These are phyloP conservation scores for Dolomedes plantarius DNA, from an alignment of 2,888 invertebrate species.

Conservation along the genomic window DNA sequence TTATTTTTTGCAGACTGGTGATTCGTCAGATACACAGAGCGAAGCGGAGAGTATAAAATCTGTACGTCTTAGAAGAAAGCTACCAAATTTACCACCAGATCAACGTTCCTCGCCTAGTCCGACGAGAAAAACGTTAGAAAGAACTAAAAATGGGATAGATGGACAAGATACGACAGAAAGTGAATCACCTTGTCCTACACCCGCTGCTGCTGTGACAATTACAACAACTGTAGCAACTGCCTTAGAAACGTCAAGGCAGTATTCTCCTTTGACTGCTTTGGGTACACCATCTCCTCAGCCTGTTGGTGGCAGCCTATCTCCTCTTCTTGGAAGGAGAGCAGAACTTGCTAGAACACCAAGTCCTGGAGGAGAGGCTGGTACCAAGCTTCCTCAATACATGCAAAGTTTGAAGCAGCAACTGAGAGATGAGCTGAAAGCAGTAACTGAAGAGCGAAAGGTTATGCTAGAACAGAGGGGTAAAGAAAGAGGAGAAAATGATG, in stretches of 20 bases:
- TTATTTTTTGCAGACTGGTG: conserved; percentile 41
- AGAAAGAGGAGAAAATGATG: conserved; percentile 28
- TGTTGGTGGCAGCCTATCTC: not conserved
- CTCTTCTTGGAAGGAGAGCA: conserved; percentile 19
- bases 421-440: conserved; percentile 74
- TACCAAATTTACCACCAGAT: conserved; percentile 78
- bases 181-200: not conserved
- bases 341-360: conserved; percentile 37
- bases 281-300: conserved; percentile 34
- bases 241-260: conserved; percentile 32
- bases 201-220: conserved; percentile 10
- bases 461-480: conserved; percentile 54
- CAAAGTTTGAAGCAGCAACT: conserved; percentile 75
- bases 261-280: not conserved
- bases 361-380: conserved; percentile 45
- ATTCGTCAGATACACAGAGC: conserved; percentile 79
- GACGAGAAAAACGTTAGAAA: conserved; percentile 35
- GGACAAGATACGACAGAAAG: not conserved
- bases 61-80: conserved; percentile 77
- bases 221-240: conserved; percentile 33
- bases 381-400: conserved; percentile 74
- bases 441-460: conserved; percentile 73
- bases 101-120: conserved; percentile 62
- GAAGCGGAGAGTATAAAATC: conserved; percentile 79
- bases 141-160: conserved; percentile 20